These are phyloP conservation scores for Adrianichthys oophorus DNA, from an alignment of 2,797 vertebrate species.

Conservation along the genomic window DNA sequence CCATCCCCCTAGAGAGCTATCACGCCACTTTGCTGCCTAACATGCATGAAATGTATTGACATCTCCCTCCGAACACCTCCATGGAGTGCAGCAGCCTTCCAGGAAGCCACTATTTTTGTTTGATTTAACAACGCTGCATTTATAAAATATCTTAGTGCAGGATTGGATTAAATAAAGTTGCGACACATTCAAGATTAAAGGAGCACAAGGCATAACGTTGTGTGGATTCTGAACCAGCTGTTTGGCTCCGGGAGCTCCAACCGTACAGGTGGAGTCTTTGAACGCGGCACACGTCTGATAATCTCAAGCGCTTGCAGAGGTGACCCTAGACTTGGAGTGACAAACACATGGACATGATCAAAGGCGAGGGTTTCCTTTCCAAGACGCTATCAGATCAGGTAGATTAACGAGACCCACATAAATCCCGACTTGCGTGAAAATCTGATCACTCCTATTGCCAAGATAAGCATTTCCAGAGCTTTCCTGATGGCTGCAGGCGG, in stretches of 20 bases:
- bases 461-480: constrained; percentile 54
- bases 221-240: constrained; percentile 12
- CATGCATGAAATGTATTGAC: constrained; percentile 81
- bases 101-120: constrained; percentile 27
- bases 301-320: constrained; percentile 11
- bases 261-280: constrained; percentile 3
- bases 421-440: constrained; percentile 24
- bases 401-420: constrained; percentile 36
- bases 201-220: too few relatives aligned
- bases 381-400: constrained; percentile 43
- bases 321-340: constrained; percentile 19
- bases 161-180: too few relatives aligned
- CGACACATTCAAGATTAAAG: too few relatives aligned
- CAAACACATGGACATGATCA: constrained; percentile 48
- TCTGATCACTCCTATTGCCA: constrained; percentile 32
- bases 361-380: constrained; percentile 28
- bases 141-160: too few relatives aligned
- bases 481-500: constrained; percentile 11
- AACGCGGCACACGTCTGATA: constrained; percentile 14
- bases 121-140: constrained; percentile 18
- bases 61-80: constrained; percentile 44
- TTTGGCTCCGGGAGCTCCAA: constrained; percentile 10
- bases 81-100: constrained; percentile 41
- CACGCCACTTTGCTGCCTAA: constrained; percentile 74
- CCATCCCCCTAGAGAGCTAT: constrained; percentile 77